Percentiles rank a stretch among this genome's conserved stretches.
These are phyloP conservation scores for Papilio polytes DNA, from an alignment of 1,140 invertebrate species.

Conservation along the genomic window DNA sequence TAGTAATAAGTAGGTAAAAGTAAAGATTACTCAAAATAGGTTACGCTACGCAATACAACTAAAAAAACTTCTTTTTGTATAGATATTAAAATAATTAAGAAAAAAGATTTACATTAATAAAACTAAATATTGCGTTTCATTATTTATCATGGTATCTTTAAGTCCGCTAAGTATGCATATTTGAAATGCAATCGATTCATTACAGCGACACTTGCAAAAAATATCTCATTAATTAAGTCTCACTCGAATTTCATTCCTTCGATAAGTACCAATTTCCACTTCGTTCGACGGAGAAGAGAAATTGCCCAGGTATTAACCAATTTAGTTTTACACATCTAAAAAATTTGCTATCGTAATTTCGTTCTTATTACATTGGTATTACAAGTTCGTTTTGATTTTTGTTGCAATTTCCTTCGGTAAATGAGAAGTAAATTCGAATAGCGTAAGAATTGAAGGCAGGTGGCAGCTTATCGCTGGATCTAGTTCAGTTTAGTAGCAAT, in stretches of 20 bases:
- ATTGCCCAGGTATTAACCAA: slow-evolving; percentile 33
- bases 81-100: not conserved
- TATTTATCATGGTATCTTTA: not conserved
- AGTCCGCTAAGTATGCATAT: not conserved
- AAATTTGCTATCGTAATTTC: not conserved
- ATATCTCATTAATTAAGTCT: slow-evolving; percentile 38
- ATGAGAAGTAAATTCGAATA: not conserved
- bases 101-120: not conserved
- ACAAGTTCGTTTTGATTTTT: not conserved
- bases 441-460: slow-evolving; percentile 39
- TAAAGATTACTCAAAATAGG: too few relatives aligned
- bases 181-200: not conserved
- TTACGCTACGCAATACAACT: too few relatives aligned
- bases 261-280: slow-evolving; percentile 39
- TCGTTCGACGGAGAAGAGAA: slow-evolving; percentile 30
- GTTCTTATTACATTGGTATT: not conserved
- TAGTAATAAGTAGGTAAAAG: too few relatives aligned
- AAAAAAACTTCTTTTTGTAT: too few relatives aligned
- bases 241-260: slow-evolving; percentile 34
- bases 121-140: not conserved
- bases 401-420: not conserved
- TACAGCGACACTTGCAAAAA: slow-evolving; percentile 20
- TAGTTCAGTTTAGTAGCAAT: slow-evolving; percentile 39
- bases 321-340: not conserved
- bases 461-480: slow-evolving; percentile 33